Evolutionary conservation across 2,888 invertebrate species (phyloP).

Genomic region (Nemoura dubitans): DNA sequence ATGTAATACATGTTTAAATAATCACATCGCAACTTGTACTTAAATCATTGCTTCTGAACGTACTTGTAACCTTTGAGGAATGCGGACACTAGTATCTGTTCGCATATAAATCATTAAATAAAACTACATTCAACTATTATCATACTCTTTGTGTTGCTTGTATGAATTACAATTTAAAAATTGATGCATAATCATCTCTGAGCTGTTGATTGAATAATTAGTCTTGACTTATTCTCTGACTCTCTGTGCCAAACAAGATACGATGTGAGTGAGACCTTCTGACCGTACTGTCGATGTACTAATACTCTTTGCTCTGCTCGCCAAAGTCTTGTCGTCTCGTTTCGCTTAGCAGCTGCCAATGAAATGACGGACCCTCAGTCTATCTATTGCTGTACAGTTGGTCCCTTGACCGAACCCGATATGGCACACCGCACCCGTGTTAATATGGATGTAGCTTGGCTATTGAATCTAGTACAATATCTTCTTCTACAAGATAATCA

Average conservation of each 20-base stretch:
- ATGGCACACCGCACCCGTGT: not conserved
- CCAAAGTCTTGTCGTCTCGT: not conserved
- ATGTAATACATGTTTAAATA: conserved; percentile 19
- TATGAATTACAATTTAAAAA: not conserved
- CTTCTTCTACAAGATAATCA: not conserved
- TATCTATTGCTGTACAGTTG: not conserved
- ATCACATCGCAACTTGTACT: conserved; percentile 18
- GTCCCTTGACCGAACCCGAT: not conserved
- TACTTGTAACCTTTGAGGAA: not conserved
- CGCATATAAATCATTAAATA: conserved; percentile 7
- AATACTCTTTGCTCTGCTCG: not conserved
- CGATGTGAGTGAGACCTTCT: not conserved
- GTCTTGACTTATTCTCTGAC: not conserved
- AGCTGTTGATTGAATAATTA: not conserved
- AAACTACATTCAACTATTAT: not conserved
- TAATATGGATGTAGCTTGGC: conserved; percentile 20
- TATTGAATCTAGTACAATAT: conserved; percentile 14
- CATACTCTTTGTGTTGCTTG: not conserved
- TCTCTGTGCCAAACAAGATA: not conserved
- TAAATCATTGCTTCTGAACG: not conserved
- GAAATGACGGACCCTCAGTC: not conserved
- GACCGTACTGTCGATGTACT: not conserved
- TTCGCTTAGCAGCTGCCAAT: not conserved
- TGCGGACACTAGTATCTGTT: not conserved
- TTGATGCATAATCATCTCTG: conserved; percentile 12